phyloP scores from a whole-genome alignment of 2,113 vertebrate genomes.

The Chloroceryle aenea region DNA sequence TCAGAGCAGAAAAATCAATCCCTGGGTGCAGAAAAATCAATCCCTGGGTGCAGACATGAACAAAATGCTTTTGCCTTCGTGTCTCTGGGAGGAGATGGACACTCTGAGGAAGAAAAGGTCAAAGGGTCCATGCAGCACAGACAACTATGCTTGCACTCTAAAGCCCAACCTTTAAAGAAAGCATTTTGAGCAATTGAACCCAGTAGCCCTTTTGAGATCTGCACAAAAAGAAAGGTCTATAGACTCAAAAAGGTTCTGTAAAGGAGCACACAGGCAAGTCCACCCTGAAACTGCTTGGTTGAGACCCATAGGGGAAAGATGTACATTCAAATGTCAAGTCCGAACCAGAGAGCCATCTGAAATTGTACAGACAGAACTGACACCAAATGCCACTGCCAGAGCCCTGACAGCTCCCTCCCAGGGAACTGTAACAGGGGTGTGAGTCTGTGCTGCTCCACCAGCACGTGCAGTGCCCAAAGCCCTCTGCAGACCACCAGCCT shows the following conservation, averaged over 20 bases:
- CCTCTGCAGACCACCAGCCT: neutral
- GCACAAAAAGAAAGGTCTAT: neutral
- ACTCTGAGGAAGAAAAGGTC: neutral
- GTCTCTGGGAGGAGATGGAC: neutral
- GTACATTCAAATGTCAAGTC: neutral
- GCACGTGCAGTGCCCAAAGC: neutral
- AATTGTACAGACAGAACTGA: neutral
- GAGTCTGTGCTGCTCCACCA: neutral
- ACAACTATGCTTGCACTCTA: too few relatives aligned
- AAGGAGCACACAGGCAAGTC: accelerated
- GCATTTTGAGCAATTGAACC: neutral
- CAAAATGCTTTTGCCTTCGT: neutral
- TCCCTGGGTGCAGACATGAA: neutral
- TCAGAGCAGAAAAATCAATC: neutral
- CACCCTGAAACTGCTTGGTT: neutral
- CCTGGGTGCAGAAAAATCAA: neutral
- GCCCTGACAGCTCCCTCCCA: neutral
- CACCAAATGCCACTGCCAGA: neutral
- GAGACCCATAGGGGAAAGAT: neutral
- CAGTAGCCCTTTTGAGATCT: neutral
- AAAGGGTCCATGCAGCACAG: neutral
- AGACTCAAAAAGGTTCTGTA: neutral
- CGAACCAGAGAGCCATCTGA: neutral
- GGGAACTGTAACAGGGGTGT: too few relatives aligned
- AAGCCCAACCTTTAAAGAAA: neutral